Evolutionary conservation across 2,113 vertebrate species (phyloP).

Genomic region (Cinclus cinclus): DNA sequence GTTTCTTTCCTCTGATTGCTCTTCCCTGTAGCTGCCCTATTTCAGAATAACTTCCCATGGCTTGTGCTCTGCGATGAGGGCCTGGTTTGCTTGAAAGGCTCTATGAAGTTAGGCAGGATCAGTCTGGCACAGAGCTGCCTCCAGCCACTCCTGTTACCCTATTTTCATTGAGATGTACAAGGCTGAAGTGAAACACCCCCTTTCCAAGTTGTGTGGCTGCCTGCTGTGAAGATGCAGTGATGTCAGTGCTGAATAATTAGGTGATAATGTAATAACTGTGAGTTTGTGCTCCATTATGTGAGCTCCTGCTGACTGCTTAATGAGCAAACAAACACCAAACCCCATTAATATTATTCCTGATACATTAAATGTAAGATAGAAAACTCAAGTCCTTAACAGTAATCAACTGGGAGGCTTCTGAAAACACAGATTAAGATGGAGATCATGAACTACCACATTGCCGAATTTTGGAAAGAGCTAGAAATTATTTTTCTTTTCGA

Average conservation of each 20-base stretch:
- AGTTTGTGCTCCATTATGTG: conserved; percentile 42
- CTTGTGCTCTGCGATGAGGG: neutral
- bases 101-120: neutral
- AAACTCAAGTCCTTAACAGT: neutral
- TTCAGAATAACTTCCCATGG: neutral
- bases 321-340: conserved; percentile 37
- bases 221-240: conserved; percentile 45
- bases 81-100: neutral
- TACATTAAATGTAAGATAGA: neutral
- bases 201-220: neutral
- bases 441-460: neutral
- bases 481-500: neutral
- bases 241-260: conserved; percentile 54
- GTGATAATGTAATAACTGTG: conserved; percentile 54
- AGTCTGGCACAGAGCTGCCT: neutral
- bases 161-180: neutral
- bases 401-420: neutral
- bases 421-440: neutral
- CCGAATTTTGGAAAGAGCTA: neutral
- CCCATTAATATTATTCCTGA: conserved; percentile 19
- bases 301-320: conserved; percentile 58
- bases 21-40: neutral
- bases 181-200: neutral
- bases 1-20: neutral
- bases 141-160: neutral